Evolutionary conservation across 2,797 vertebrate genomes (phyloP).

Genomic region (Momotus momota): DNA sequence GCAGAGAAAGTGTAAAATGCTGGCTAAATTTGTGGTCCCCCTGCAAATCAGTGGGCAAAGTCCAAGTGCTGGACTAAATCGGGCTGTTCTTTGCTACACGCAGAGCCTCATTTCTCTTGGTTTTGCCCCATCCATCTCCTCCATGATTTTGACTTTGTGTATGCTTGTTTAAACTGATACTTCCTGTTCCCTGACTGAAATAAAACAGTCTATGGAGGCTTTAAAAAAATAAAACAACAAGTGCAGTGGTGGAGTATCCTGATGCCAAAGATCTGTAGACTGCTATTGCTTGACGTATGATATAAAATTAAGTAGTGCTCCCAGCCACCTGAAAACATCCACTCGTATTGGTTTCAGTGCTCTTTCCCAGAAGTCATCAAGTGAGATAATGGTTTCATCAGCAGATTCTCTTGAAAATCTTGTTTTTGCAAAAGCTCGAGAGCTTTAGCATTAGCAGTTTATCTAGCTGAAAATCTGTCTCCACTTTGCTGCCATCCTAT

Average conservation of each 20-base stretch:
- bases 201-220: neutral
- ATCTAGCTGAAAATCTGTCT: neutral
- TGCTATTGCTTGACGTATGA: neutral
- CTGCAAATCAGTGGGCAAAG: neutral
- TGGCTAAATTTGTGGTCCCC: neutral
- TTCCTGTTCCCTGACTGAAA: neutral
- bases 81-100: neutral
- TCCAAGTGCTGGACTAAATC: neutral
- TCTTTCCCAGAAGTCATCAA: neutral
- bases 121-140: neutral
- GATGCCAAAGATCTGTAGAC: neutral
- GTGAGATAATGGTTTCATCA: neutral
- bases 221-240: neutral
- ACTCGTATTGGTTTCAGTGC: neutral
- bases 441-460: neutral
- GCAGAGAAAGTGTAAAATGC: neutral
- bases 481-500: slow-evolving; percentile 48
- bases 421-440: neutral
- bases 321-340: neutral
- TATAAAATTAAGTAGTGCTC: neutral
- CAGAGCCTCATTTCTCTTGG: neutral
- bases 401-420: slow-evolving; percentile 4
- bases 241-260: neutral
- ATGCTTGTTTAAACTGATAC: neutral
- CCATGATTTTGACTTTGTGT: neutral